Conservation (phyloP, 2,888 invertebrate species). For the Leptopilina drosophilae region DNA sequence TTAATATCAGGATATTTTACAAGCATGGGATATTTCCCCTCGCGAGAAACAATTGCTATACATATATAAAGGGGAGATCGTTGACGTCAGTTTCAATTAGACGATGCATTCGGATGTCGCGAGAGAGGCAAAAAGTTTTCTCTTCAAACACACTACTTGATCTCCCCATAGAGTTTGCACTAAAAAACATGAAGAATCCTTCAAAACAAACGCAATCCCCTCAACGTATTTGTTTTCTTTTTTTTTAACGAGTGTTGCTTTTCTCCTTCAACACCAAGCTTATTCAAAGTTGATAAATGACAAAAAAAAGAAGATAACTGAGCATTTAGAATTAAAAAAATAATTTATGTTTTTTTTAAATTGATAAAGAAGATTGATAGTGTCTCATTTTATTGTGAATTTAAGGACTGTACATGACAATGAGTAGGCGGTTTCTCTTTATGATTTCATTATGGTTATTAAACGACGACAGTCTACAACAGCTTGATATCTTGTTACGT, state of each 20-base stretch:
- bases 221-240: no score
- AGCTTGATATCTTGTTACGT: constrained; percentile 20
- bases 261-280: no score
- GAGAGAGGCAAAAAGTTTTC: constrained; percentile 43
- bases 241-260: no score
- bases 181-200: neutral
- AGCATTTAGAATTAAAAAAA: neutral
- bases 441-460: constrained; percentile 23
- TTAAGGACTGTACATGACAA: constrained; percentile 3
- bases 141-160: constrained; percentile 52
- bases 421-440: constrained; percentile 5
- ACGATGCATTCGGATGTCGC: constrained; percentile 54
- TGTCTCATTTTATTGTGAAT: neutral
- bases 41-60: constrained; percentile 7
- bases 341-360: neutral
- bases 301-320: no score
- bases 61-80: neutral
- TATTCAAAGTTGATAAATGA: no score
- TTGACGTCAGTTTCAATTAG: constrained; percentile 62
- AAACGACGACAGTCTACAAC: constrained; percentile 21
- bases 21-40: constrained; percentile 2
- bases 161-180: constrained; percentile 51
- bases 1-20: constrained; percentile 5
- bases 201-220: constrained; percentile 44
- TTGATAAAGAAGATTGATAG: neutral